Evolutionary conservation across 1,140 invertebrate genomes (phyloP), one percentile per base, ranked within the genome.

Genomic region (Tetragnatha versicolor): DNA sequence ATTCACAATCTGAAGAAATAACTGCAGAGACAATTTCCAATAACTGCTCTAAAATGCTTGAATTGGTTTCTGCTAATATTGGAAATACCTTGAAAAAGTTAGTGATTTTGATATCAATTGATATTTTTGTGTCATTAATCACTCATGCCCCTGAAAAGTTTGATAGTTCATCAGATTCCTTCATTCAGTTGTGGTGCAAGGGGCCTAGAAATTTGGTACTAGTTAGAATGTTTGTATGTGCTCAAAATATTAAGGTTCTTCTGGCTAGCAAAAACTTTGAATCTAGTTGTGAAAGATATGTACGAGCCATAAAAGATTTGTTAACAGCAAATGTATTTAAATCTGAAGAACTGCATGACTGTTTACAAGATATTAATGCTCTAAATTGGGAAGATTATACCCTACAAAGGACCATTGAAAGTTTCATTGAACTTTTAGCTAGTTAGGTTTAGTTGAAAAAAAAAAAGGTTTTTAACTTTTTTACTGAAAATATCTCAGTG

Each of bases 171-270:
- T 17, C 6, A 31, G 27, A 49, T 3, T 7, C 3, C 37, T 63
- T 75, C 22, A 20, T 7, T 33, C 3, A 31, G 12, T 35, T 75
- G 12, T 75, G 70, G 37, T 49, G n/a, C 10, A 61, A 47, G 22
- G 33, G 39, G 45, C 31, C 58, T 7, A 47, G 33, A 49, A 6
- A 75, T 17, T 29, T 61, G 4, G 9, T 63, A 6, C 10, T 14
- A 9, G 55, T 20, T 14, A 33, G 47, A 10, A n/a, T 25, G n/a
- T 49, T 75, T 22, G 14, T 75, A n/a, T 63, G 39, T 35, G 39
- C 55, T 14, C 25, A 61, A 63, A 75, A 63, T 63, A 14, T 75
- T 7, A 75, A 20, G 22, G 31, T 75, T 22, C 27, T 75, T 22
- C 20, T 49, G n/a, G 25, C 35, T 2, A 33, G 55, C 22, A 14